phyloP scores from a whole-genome alignment of 2,797 vertebrate genomes.

The Hafferia zeledoni region DNA sequence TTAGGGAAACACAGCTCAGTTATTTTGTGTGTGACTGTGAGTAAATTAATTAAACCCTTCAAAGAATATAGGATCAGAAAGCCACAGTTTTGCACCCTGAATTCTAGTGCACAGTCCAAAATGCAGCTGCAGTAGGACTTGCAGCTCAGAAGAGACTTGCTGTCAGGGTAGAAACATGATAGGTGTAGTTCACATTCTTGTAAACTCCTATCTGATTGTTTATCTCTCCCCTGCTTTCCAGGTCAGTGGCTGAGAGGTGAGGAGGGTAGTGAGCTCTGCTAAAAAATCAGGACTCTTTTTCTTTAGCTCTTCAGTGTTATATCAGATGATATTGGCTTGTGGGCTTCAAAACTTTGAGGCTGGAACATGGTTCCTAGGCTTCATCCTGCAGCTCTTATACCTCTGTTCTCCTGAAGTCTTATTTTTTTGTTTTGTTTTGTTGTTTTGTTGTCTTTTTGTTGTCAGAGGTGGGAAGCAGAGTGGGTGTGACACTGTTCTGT shows the following conservation, averaged over 20 bases:
- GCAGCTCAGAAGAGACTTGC: not conserved
- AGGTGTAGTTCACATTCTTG: not conserved
- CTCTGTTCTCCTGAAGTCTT: not conserved
- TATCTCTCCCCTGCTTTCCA: not conserved
- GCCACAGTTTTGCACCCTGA: not conserved
- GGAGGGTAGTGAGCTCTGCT: not conserved
- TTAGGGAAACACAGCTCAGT: not conserved
- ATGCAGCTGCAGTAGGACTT: not conserved
- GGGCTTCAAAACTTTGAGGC: not conserved
- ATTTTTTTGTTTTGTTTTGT: not conserved
- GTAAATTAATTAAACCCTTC: too few relatives aligned
- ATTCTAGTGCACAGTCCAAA: not conserved
- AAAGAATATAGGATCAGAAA: not conserved
- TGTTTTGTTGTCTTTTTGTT: not conserved
- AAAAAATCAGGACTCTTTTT: not conserved
- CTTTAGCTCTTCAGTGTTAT: not conserved
- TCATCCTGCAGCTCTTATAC: not conserved
- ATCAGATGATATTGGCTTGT: not conserved
- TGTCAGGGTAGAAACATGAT: not conserved
- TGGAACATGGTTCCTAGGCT: not conserved
- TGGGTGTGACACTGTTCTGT: not conserved
- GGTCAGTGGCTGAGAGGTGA: not conserved
- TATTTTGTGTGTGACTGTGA: not conserved
- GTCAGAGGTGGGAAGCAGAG: not conserved
- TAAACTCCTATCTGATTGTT: not conserved